Evolutionary conservation across 2,797 vertebrate species (phyloP).

Genomic region (Rhinogobio ventralis): DNA sequence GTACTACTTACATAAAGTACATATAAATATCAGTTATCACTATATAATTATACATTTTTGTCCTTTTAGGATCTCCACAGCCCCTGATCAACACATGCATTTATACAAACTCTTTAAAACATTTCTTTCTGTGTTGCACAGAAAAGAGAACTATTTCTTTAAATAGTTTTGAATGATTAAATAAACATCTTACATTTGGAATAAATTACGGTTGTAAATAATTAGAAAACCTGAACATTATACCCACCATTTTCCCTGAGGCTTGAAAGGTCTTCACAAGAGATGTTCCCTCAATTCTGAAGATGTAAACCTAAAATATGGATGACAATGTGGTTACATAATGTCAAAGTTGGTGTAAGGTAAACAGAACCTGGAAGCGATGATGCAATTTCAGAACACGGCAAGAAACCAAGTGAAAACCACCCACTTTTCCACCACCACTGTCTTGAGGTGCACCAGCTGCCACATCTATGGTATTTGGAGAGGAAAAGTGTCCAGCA

Average conservation of each 20-base stretch:
- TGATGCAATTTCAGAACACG: not conserved
- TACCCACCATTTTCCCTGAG: constrained; percentile 95
- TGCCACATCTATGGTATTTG: constrained; percentile 85
- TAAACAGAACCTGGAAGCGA: not conserved
- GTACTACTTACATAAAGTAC: too few relatives aligned
- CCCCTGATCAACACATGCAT: not conserved
- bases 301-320: constrained; percentile 90
- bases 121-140: not conserved
- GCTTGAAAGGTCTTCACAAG: constrained; percentile 93
- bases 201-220: not conserved
- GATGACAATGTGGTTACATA: constrained; percentile 12
- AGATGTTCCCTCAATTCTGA: constrained; percentile 89
- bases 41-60: too few relatives aligned
- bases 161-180: not conserved
- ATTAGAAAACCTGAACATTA: not conserved
- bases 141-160: not conserved
- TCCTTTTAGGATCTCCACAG: not conserved
- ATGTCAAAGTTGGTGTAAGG: not conserved
- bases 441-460: constrained; percentile 95
- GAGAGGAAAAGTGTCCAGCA: constrained; percentile 93
- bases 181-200: constrained; percentile 11
- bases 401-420: constrained; percentile 4
- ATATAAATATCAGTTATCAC: too few relatives aligned
- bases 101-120: not conserved
- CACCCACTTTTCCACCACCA: constrained; percentile 88